Base-by-base conservation (phyloP, 2,888 invertebrate species). In the Biston stratarius region DNA sequence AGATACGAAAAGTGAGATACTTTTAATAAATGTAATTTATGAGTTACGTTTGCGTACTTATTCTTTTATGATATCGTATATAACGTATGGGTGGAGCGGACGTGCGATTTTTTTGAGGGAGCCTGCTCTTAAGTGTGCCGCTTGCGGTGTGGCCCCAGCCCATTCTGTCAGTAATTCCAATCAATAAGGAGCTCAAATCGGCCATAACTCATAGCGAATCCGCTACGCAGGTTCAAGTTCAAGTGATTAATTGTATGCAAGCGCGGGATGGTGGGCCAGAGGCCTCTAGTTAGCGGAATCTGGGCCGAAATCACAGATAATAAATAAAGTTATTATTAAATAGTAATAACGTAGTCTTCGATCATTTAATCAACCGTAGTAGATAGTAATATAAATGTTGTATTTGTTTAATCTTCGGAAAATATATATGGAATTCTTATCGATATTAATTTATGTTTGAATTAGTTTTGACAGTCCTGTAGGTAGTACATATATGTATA, bases 201-300 rank as follows among this genome's bases (percentile, higher is more conserved):
- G 67, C 62, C 48, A 55, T 67, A 47, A 67, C 62, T 67, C 67
- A 62, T 62, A 33, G 24, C 38, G 42, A 61, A n/a, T 56, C 57
- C 45, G 49, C 52, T 61, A 62, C 57, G 51, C 44, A 61, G 56
- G 65, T 61, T 61, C 65, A 51, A 61, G 65, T 56, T 65, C 60
- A 61, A 8, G 14, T 61, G 56, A 66, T 66, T 66, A 61, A 66
- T 66, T 15, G 49, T 60, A 45, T 42, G 40, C 53, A 53, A 53
- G 38, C 10, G 33, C 34, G 55, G 34, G 48, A 24, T 33, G 12
- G 33, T 48, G 48, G 48, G 33, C 24, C 24, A 9, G 47, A n/a
- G n/a, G 44, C 15, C n/a, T n/a, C 12, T 33, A 33, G 10, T 33
- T 48, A 33, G 24, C 33, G 11, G 24, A 6, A 48, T 33, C 10